Evolutionary conservation across 2,888 invertebrate genomes (phyloP), one percentile per base, ranked within the genome.

Genomic region (Catocala sponsa): DNA sequence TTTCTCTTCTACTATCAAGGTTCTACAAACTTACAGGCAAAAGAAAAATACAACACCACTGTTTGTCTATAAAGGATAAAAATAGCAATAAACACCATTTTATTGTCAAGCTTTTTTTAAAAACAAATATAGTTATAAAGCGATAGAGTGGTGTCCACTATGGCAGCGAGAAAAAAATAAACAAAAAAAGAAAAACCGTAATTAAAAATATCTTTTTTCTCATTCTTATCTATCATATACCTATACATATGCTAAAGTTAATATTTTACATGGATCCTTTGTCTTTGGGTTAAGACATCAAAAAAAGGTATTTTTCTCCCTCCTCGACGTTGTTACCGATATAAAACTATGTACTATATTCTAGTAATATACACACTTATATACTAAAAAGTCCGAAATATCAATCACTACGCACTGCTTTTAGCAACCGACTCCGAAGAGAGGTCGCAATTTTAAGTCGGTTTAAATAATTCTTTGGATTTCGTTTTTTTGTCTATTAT

Each of bases 121-220:
- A 69, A 58, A 73, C 35, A 38, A 38, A 38, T 38, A 38, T 72
- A 65, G 69, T 58, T 60, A 76, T 50, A 71, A 74, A 76, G 78
- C 76, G 66, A 62, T 66, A 70, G 66, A 70, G 70, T 66, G 66
- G 70, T 65, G 65, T 78, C 73, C 74, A 81, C 88, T 90, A 91
- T 91, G 91, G 91, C 92, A 91, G 91, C 90, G 84, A 87, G 82
- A 86, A 82, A n/a, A 82, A 84, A 83, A 66, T 62, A 71, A 49
- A 56, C 13, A 43, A 78, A 73, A 74, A 62, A 74, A 55, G 10
- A 76, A 75, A 76, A 63, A 75, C 77, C 74, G 80, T 85, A 82
- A 81, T 84, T 91, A 93, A 92, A 84, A 93, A 94, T 92, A 92
- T 94, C 89, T 89, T 90, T 88, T 85, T 79, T 83, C 80, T 87